Percentiles rank a stretch among this genome's conserved stretches.
These are phyloP conservation scores for Cloeon dipterum DNA, from an alignment of 2,888 invertebrate species.

Conservation along the genomic window DNA sequence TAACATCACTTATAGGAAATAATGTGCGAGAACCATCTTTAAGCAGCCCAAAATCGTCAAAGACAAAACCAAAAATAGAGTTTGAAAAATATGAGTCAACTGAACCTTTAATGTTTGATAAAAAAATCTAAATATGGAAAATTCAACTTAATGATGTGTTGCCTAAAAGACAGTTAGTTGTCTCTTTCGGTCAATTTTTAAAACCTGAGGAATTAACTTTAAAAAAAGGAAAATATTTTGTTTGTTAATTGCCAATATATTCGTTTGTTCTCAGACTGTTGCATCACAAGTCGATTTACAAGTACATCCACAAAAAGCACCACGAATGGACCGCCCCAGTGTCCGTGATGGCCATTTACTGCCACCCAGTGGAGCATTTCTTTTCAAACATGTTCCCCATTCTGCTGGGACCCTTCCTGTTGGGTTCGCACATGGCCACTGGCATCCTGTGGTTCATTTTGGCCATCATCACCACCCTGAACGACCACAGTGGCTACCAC, in stretches of 20 bases:
- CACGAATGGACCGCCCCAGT: conserved; percentile 78
- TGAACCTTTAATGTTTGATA: no score
- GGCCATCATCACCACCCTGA: conserved; percentile 53
- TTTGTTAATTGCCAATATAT: no score
- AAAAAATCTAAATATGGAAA: neutral
- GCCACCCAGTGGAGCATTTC: conserved; percentile 51
- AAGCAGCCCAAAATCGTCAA: no score
- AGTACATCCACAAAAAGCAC: conserved; percentile 62
- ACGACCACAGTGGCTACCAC: conserved; percentile 69
- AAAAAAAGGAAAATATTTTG: no score
- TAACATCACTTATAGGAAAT: no score
- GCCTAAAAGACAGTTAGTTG: neutral
- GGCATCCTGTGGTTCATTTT: conserved; percentile 58
- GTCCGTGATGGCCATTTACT: conserved; percentile 58
- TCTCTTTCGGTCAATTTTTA: no score
- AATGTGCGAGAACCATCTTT: no score
- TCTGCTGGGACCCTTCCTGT: conserved; percentile 34
- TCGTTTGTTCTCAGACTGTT: conserved; percentile 29
- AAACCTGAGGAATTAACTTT: neutral
- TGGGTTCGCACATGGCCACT: conserved; percentile 54
- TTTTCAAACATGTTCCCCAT: conserved; percentile 57
- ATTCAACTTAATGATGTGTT: neutral
- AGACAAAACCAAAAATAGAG: no score
- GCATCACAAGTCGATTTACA: conserved; percentile 50
- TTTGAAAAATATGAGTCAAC: no score